A percentile compares a stretch with the other conserved stretches of the same genome.
These are phyloP conservation scores for Tetramorium alpestre DNA, from an alignment of 1,140 invertebrate species.

Conservation along the genomic window DNA sequence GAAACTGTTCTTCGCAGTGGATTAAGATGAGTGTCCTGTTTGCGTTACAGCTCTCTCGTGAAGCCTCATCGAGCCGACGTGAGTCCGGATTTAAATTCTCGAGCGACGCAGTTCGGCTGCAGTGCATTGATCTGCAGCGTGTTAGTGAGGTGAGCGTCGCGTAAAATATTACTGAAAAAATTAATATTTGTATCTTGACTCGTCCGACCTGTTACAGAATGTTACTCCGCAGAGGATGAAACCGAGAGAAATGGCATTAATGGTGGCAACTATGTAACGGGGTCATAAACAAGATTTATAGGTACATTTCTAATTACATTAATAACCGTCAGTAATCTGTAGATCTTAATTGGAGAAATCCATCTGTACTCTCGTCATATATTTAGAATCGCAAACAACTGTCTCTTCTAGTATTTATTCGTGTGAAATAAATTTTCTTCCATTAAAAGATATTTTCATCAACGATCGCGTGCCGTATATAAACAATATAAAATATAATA, in stretches of 20 bases:
- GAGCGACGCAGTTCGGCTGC: not conserved
- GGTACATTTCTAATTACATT: slow-evolving; percentile 9
- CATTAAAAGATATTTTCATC: not conserved
- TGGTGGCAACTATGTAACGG: slow-evolving; percentile 6
- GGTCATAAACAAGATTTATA: slow-evolving; percentile 24
- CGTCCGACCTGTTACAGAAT: slow-evolving; percentile 8
- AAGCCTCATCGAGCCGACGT: not conserved
- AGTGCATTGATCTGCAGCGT: not conserved
- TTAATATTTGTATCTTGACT: not conserved
- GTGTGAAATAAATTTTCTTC: not conserved
- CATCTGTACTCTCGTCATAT: not conserved
- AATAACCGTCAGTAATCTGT: not conserved
- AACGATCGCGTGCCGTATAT: not conserved
- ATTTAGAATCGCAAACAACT: not conserved
- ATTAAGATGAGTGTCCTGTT: not conserved
- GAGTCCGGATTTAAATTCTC: not conserved
- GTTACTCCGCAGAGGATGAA: not conserved
- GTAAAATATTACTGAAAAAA: not conserved
- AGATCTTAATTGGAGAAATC: slow-evolving; percentile 26
- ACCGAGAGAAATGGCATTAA: not conserved
- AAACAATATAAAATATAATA: not conserved
- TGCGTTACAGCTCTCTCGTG: not conserved
- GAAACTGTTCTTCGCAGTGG: not conserved
- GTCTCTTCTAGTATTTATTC: not conserved
- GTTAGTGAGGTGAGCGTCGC: not conserved